A percentile compares a stretch with the other conserved stretches of the same genome.
Conservation (phyloP, 2,888 invertebrate species). For the Emesis russula region DNA sequence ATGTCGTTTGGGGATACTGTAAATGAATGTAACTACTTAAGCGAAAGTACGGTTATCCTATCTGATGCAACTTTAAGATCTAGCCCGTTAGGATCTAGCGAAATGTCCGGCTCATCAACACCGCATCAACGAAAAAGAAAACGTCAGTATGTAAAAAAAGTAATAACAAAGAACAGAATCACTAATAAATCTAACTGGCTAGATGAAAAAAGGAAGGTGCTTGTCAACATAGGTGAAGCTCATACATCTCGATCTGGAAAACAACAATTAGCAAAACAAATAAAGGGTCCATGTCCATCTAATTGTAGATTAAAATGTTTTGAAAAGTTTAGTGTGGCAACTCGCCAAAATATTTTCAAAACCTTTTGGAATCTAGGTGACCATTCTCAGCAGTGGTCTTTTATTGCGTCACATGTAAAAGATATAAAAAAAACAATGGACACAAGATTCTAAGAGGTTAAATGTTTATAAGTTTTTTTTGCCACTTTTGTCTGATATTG, state of each 20-base stretch:
- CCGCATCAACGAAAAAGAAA: conserved; percentile 51
- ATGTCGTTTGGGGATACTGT: conserved; percentile 38
- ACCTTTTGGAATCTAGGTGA: conserved; percentile 56
- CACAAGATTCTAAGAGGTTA: conserved; percentile 66
- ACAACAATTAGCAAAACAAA: conserved; percentile 53
- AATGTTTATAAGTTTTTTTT: conserved; percentile 69
- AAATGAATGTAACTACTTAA: conserved; percentile 29
- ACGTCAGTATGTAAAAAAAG: conserved; percentile 65
- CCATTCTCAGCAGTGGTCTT: conserved; percentile 63
- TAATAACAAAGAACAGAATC: conserved; percentile 47
- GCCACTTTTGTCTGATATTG: conserved; percentile 62
- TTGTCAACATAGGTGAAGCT: conserved; percentile 51
- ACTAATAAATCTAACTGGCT: conserved; percentile 57
- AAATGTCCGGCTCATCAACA: conserved; percentile 66
- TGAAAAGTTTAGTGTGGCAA: conserved; percentile 53
- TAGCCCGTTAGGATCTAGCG: conserved; percentile 62
- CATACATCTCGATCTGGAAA: conserved; percentile 59
- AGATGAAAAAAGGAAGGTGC: conserved; percentile 52
- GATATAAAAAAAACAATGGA: conserved; percentile 66
- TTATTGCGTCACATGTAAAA: conserved; percentile 59
- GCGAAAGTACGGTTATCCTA: conserved; percentile 26
- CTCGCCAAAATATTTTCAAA: conserved; percentile 26
- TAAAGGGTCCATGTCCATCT: conserved; percentile 40
- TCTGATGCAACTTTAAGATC: conserved; percentile 49
- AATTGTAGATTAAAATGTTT: conserved; percentile 66